Percentiles rank a stretch among this genome's conserved stretches.
phyloP scores from a whole-genome alignment of 2,888 invertebrate species.

The Arctia plantaginis region DNA sequence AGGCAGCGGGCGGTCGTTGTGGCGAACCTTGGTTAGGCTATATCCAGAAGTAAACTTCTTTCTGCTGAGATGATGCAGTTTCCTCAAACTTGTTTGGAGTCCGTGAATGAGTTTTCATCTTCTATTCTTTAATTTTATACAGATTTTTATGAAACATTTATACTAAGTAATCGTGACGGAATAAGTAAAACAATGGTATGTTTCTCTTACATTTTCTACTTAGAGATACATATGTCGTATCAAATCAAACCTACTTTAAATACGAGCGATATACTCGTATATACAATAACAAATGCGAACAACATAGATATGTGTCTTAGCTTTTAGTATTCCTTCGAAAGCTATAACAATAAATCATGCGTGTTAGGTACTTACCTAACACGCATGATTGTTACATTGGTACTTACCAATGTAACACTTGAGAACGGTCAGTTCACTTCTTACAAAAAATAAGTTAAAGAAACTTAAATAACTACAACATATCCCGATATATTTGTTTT shows the following conservation, averaged over 20 bases:
- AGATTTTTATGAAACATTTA: not conserved
- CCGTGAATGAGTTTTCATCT: too few relatives aligned
- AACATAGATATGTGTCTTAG: not conserved
- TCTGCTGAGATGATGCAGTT: too few relatives aligned
- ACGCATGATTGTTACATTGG: too few relatives aligned
- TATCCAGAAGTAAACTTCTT: too few relatives aligned
- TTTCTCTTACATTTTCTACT: not conserved
- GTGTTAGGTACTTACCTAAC: not conserved
- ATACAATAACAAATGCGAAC: not conserved
- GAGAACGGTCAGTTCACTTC: not conserved
- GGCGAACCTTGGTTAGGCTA: too few relatives aligned
- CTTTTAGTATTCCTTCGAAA: not conserved
- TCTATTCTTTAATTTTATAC: too few relatives aligned
- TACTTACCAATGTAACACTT: too few relatives aligned
- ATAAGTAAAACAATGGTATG: not conserved
- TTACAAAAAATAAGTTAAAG: not conserved
- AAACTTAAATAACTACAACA: too few relatives aligned
- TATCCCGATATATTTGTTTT: not conserved
- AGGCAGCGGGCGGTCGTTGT: too few relatives aligned
- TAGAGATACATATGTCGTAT: not conserved
- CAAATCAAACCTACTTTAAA: not conserved
- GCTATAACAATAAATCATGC: not conserved
- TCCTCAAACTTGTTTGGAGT: too few relatives aligned
- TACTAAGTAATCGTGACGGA: not conserved
- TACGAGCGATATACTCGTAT: not conserved